Conservation (phyloP, 2,797 vertebrate genomes). For the Otus scops region DNA sequence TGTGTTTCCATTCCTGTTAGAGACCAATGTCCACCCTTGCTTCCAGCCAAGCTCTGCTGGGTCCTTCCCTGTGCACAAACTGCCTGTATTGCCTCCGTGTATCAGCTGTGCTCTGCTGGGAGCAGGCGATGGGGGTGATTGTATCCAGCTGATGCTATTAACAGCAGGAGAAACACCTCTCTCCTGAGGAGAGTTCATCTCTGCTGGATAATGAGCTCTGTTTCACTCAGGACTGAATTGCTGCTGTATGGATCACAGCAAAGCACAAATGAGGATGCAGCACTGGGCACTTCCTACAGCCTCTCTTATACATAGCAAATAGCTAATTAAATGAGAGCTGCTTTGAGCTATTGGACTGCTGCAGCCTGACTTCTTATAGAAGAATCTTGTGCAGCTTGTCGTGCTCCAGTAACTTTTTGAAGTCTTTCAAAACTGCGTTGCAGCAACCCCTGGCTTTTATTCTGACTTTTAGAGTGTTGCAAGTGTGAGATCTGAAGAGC, state of each 20-base stretch:
- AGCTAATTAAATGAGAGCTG: conserved; percentile 39
- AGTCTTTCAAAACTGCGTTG: background rate
- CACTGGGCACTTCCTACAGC: background rate
- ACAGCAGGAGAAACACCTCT: background rate
- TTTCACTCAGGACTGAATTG: background rate
- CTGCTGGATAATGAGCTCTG: conserved; percentile 49
- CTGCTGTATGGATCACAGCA: background rate
- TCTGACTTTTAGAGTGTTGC: background rate
- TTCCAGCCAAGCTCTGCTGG: background rate
- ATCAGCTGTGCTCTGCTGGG: background rate
- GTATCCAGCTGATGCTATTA: background rate
- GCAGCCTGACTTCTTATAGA: background rate
- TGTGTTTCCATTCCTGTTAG: background rate
- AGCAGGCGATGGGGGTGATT: background rate
- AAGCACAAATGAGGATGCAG: conserved; percentile 26
- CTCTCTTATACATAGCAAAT: background rate
- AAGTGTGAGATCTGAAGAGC: background rate
- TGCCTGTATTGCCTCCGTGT: rapidly evolving
- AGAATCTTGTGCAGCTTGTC: background rate
- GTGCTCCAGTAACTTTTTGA: conserved; percentile 50
- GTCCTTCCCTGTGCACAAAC: background rate
- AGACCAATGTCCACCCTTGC: background rate
- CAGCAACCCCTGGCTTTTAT: background rate
- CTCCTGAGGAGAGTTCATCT: conserved; percentile 5
- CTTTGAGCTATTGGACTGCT: background rate